Evolutionary conservation across 2,888 invertebrate species (phyloP).

Genomic region (Busseola fusca): DNA sequence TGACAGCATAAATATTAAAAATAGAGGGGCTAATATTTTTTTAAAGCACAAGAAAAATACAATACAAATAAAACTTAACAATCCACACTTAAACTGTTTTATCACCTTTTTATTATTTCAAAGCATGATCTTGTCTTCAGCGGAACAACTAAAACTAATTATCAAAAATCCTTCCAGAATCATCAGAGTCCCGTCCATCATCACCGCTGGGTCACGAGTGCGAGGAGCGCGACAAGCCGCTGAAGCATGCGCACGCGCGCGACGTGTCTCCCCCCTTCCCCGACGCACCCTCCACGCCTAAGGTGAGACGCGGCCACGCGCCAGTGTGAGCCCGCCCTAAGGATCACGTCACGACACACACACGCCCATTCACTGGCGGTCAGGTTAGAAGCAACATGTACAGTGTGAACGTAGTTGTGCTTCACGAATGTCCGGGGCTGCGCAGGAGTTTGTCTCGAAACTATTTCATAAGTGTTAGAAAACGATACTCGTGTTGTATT

Average conservation of each 20-base stretch:
- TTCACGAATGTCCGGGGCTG: conserved; percentile 29
- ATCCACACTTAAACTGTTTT: conserved; percentile 16
- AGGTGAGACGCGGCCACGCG: conserved; percentile 78
- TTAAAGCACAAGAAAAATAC: background rate
- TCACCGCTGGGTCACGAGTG: conserved; percentile 48
- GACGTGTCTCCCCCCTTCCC: conserved; percentile 88
- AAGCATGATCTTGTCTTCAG: background rate
- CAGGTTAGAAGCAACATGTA: conserved; percentile 39
- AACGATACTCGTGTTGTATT: conserved; percentile 14
- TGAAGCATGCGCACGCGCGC: conserved; percentile 85
- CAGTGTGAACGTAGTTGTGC: conserved; percentile 41
- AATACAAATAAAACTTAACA: background rate
- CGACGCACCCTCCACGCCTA: conserved; percentile 91
- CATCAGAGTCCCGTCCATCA: conserved; percentile 54
- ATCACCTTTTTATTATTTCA: background rate
- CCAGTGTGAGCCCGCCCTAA: conserved; percentile 21
- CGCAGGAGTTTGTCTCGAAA: conserved; percentile 19
- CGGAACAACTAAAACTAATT: background rate
- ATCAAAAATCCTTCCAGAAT: conserved; percentile 34
- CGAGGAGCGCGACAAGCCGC: conserved; percentile 70
- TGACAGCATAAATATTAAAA: background rate
- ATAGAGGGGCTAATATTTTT: background rate
- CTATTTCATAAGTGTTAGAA: conserved; percentile 11
- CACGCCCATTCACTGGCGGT: conserved; percentile 23
- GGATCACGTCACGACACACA: conserved; percentile 13